Evolutionary conservation across 2,113 vertebrate genomes (phyloP), one percentile per base, ranked within the genome.

Genomic region (Bos taurus): DNA sequence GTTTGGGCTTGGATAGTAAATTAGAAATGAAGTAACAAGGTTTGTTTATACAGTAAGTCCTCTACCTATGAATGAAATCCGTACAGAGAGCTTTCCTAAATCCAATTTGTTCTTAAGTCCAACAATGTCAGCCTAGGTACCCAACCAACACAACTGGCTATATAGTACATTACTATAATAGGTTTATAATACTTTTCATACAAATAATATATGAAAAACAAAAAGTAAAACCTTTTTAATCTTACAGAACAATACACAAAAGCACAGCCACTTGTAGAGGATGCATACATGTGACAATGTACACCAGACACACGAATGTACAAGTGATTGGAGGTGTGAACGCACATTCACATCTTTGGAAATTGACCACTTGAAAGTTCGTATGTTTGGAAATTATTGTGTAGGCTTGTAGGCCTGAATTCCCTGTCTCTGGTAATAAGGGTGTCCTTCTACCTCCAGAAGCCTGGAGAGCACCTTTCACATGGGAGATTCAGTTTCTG

Each of bases 81-180:
- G 0, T 74, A 43, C 21, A 43, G 71, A 77, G 6, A 43, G 36
- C 6, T 0, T 77, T 43, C 21, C 23, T 43, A 77, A 25, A 77
- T 77, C 71, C 23, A 77, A 43, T 43, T 43, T 26, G 23, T 26
- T 74, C 71, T 43, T 77, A 77, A 43, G 23, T 77, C 71, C 36
- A 77, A 25, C 21, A 77, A 43, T 25, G 71, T 77, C 71, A 77
- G 23, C 36, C 23, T 43, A 77, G 36, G 71, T 40, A 77, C 23
- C 10, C 36, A 23, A 43, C 23, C 23, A 77, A 77, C 5, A 77
- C 11, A 77, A 14, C 0, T 77, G 36, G 12, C 36, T 43, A 43
- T 43, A 77, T 13, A 77, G 71, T 77, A 77, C 71, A 43, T 74
- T 74, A 74, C 21, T 74, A 40, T 40, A 74, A 74, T 25, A 74